Evolutionary conservation across 2,888 invertebrate species (phyloP), one percentile per base, ranked within the genome.

Genomic region (Drosophila infuscata): DNA sequence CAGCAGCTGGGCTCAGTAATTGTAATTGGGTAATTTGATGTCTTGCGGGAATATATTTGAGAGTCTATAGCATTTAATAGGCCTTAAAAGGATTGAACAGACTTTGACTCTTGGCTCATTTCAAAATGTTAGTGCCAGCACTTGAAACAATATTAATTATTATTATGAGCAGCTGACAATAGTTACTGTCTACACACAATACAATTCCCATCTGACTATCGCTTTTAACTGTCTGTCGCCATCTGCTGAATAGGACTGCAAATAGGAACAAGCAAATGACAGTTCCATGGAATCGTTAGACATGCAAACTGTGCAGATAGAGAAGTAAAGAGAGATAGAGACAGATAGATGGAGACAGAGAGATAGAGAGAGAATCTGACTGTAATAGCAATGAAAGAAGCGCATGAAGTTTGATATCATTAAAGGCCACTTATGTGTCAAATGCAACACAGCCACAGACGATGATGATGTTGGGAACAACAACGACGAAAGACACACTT

Each of bases 401-500:
- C 74, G 66, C 63, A 82, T 74, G 63, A 78, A 78, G 81, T 83
- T 83, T 86, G 79, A 83, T 81, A 86, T 86, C 87, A 83, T 83
- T 83, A 83, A 83, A 86, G 79, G 70, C 86, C 87, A 86, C 86
- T 83, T 83, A 83, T 83, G 84, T 86, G 83, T 83, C 87, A 86
- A 83, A 79, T 86, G 83, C 83, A 83, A 84, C 68, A 63, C 70
- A 81, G 79, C 63, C 70, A 58, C 79, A 70, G 79, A 78, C 49
- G 32, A 30, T 8, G 33, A 59, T 30, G 51, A 61, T 69, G 43
- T 17, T 36, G 36, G 9, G 43, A 43, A 43, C 11, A 43, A 43
- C 43, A 43, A 43, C 20, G 11, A 43, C n/a, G 46, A 46, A 25
- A 60, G 74, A 70, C 74, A 84, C 74, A 84, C 82, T 82, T 85